These are phyloP conservation scores for Psylliodes chrysocephalus DNA, from an alignment of 2,888 invertebrate species.

Conservation along the genomic window DNA sequence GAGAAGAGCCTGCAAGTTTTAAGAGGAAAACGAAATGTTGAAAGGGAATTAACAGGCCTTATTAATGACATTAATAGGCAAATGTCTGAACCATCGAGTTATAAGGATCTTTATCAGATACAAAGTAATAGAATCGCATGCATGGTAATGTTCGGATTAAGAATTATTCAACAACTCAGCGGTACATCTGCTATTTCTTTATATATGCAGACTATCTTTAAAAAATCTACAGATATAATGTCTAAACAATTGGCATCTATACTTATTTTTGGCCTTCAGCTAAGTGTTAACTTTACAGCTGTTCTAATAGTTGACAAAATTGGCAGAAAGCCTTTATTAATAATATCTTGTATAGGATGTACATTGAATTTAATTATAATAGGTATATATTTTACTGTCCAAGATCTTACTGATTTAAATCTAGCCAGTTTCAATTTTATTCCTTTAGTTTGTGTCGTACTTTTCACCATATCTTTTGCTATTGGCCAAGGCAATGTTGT, in stretches of 20 bases:
- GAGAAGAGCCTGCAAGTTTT: conserved; percentile 49
- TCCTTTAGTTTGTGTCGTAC: conserved; percentile 48
- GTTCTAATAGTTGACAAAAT: conserved; percentile 48
- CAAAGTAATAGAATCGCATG: conserved; percentile 54
- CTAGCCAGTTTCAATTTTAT: conserved; percentile 45
- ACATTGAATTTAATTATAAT: conserved; percentile 27
- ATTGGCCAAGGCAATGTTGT: conserved; percentile 50
- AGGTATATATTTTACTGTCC: conserved; percentile 56
- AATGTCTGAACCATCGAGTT: conserved; percentile 52
- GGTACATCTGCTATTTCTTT: conserved; percentile 53
- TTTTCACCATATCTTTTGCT: conserved; percentile 45
- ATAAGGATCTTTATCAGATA: conserved; percentile 53
- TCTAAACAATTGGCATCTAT: conserved; percentile 31
- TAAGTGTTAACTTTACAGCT: conserved; percentile 40
- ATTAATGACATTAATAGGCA: conserved; percentile 53
- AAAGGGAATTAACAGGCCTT: conserved; percentile 50
- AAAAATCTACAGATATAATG: conserved; percentile 29
- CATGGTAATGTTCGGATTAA: conserved; percentile 46
- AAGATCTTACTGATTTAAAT: conserved; percentile 45
- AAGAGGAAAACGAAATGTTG: conserved; percentile 50
- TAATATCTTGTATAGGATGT: conserved; percentile 47
- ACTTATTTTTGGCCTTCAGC: conserved; percentile 35
- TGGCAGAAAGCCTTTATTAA: conserved; percentile 51
- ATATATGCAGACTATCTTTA: conserved; percentile 51
- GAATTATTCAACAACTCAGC: conserved; percentile 55